Conservation (phyloP, 2,113 vertebrate genomes). For the Oenanthe oenanthe region DNA sequence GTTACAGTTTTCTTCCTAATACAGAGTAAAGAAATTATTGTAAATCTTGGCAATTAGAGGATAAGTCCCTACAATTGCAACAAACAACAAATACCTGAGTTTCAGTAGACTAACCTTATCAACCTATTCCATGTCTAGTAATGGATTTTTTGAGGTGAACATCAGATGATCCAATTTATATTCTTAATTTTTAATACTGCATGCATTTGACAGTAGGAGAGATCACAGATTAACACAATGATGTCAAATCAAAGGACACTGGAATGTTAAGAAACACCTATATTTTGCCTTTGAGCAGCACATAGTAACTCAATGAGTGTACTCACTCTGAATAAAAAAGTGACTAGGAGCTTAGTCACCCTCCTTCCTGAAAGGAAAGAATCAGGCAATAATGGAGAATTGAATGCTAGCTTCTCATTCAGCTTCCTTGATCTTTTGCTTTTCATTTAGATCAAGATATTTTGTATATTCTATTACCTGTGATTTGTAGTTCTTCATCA, state of each 20-base stretch:
- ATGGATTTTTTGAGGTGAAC: neutral
- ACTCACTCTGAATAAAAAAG: neutral
- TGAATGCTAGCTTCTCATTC: neutral
- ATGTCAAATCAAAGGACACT: neutral
- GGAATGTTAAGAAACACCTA: neutral
- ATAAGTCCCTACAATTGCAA: neutral
- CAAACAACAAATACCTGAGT: neutral
- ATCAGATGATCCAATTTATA: neutral
- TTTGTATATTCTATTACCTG: neutral
- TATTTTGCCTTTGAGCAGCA: neutral
- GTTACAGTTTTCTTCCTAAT: neutral
- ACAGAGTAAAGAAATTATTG: neutral
- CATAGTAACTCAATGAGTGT: neutral
- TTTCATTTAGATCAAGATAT: conserved; percentile 22
- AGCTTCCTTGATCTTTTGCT: neutral
- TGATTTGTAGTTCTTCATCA: neutral
- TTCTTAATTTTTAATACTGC: neutral
- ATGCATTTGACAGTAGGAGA: neutral
- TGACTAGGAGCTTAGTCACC: neutral
- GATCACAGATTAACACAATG: neutral
- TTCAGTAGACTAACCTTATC: neutral
- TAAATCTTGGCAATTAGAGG: neutral
- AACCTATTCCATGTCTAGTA: neutral
- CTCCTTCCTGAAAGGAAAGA: neutral
- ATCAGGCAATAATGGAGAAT: neutral